These are phyloP conservation scores for Numenius phaeopus DNA, from an alignment of 2,797 vertebrate species.

Conservation along the genomic window DNA sequence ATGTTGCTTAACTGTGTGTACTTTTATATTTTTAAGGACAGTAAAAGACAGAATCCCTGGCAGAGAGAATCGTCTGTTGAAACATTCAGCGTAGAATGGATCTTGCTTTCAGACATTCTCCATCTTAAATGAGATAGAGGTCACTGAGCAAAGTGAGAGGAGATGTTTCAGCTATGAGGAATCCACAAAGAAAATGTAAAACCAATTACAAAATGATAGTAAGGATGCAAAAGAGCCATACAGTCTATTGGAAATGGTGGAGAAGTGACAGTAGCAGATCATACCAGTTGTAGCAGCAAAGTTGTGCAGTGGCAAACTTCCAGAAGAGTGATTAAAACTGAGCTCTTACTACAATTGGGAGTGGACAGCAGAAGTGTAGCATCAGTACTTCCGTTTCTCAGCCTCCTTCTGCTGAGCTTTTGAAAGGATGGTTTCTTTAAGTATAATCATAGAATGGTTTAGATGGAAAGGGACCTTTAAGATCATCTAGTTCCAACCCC, in stretches of 20 bases:
- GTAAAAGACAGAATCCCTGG: not conserved
- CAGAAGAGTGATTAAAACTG: not conserved
- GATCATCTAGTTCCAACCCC: not conserved
- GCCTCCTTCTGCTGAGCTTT: not conserved
- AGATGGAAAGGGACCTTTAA: not conserved
- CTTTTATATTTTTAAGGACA: not conserved
- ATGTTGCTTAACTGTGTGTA: not conserved
- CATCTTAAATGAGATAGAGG: not conserved
- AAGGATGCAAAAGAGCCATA: not conserved
- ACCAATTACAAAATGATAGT: not conserved
- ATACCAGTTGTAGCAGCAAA: not conserved
- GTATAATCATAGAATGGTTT: not conserved
- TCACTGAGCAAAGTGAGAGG: not conserved
- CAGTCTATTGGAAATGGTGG: not conserved
- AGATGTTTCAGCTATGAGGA: not conserved
- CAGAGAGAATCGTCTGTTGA: not conserved
- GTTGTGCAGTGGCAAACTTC: not conserved
- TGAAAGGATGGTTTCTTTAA: not conserved
- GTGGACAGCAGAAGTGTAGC: not conserved
- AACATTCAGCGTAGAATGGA: not conserved
- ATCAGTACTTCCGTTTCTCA: not conserved
- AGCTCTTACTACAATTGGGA: not conserved
- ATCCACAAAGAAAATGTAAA: not conserved
- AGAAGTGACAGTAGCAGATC: not conserved
- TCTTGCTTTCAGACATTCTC: not conserved